Evolutionary conservation across 2,113 vertebrate genomes (phyloP).

Genomic region (Capreolus pygargus): DNA sequence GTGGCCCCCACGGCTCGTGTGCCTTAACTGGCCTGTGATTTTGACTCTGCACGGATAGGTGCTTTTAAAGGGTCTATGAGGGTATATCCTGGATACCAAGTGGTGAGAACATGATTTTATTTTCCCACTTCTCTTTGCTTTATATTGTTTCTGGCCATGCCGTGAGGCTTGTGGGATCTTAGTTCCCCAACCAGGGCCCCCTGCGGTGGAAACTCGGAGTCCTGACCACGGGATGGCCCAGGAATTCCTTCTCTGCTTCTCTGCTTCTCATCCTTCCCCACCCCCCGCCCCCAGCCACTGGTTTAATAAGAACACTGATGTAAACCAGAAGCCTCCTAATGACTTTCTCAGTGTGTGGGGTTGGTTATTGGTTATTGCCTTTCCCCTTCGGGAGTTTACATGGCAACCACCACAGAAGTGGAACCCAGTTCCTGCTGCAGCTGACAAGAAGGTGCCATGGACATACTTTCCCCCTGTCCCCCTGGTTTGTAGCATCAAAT

Average conservation of each 20-base stretch:
- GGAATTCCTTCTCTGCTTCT: neutral
- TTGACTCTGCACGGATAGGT: fast-evolving
- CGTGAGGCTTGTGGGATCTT: neutral
- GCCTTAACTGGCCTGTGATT: neutral
- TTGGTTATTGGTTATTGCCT: neutral
- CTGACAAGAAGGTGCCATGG: neutral
- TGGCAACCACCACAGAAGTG: neutral
- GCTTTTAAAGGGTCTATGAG: neutral
- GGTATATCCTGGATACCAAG: fast-evolving
- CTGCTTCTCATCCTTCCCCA: neutral
- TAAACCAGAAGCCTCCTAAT: neutral
- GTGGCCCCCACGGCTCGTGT: too few species aligned
- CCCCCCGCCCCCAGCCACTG: neutral
- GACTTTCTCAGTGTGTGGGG: neutral
- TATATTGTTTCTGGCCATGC: neutral
- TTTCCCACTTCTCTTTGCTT: neutral
- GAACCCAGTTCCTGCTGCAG: neutral
- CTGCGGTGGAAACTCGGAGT: neutral
- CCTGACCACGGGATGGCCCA: neutral
- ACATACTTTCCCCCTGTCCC: neutral
- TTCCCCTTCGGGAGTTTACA: neutral
- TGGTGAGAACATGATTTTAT: neutral
- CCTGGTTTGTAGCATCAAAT: neutral
- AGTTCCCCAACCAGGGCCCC: neutral
- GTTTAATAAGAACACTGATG: neutral